Base-by-base conservation (phyloP, 2,113 vertebrate species). In the Nothobranchius kuhntae region DNA sequence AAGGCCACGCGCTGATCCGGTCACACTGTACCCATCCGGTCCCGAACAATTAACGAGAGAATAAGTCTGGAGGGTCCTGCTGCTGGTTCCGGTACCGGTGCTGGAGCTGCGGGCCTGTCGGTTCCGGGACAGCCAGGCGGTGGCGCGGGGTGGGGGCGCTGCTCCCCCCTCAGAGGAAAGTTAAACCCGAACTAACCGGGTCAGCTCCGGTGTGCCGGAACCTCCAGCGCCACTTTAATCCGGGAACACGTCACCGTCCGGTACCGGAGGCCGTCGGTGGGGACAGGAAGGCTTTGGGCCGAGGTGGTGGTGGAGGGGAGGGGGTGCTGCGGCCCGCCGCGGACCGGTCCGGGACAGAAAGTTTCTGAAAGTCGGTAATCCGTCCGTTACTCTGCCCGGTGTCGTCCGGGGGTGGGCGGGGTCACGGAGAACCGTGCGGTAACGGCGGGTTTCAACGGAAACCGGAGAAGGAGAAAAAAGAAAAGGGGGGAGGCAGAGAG, bases 91-190 rank as follows among this genome's bases (percentile, higher is more conserved):
- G 65, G 53, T 59, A 15, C 66, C 0, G 57, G 55, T 45, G 40
- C 59, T 0, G 77, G 38, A 1, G 38, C 42, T 15, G 30, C 50
- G 48, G 80, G 69, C 70, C 81, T 78, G 71, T 78, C 77, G 76
- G 81, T 80, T 75, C 79, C 81, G 77, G 64, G 63, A 61, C 60
- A 69, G 58, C 68, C 58, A 17, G 47, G 38, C 47, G 9, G 79
- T 11, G 51, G 12, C 48, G 45, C 51, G 9, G 68, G 62, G 76
- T 52, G 83, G 80, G 68, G 80, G 74, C 71, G 74, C 80, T 79
- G 65, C 66, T 68, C 30, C 30, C 30, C 30, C 30, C 30, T 38
- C 73, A 8, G 53, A 4, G 30, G 56, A 77, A 78, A 80, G 64
- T 68, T 0, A 2, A 2, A 35, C 21, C 7, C 11, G 45, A 36